phyloP scores from a whole-genome alignment of 2,113 vertebrate species.

The Perca schrenkii region DNA sequence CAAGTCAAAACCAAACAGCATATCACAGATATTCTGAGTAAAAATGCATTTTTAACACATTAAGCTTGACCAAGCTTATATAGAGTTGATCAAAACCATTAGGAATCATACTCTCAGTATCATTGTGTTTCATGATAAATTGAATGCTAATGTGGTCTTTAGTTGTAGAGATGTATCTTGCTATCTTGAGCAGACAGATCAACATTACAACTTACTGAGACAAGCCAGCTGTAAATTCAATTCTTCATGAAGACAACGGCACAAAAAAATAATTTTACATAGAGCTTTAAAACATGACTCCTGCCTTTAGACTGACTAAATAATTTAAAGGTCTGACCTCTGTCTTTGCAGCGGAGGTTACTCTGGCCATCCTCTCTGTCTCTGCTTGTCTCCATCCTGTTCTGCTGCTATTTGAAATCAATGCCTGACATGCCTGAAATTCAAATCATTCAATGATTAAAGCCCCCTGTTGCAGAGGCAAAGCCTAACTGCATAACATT shows the following conservation, averaged over 20 bases:
- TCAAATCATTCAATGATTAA: slow-evolving; percentile 22
- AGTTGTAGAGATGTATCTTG: background rate
- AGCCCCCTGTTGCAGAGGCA: background rate
- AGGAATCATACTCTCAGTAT: background rate
- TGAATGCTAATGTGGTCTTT: background rate
- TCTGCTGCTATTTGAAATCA: slow-evolving; percentile 37
- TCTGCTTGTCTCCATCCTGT: slow-evolving; percentile 6
- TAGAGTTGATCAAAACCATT: background rate
- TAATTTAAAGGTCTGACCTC: slow-evolving; percentile 22
- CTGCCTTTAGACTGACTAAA: background rate
- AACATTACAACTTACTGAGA: background rate
- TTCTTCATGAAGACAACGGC: background rate
- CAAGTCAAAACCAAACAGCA: background rate
- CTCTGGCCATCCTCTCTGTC: background rate
- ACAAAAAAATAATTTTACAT: background rate
- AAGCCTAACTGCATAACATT: slow-evolving; percentile 29
- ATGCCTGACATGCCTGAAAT: slow-evolving; percentile 2
- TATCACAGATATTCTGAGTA: background rate
- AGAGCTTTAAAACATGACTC: background rate
- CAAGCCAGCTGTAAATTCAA: background rate
- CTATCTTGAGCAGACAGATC: background rate
- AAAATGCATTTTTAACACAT: background rate
- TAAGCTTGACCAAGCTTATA: too few relatives aligned
- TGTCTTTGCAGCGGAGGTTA: slow-evolving; percentile 23
- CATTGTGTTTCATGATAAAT: background rate